These are phyloP conservation scores for Nothobranchius kuhntae DNA, from an alignment of 2,113 vertebrate genomes.

Conservation along the genomic window DNA sequence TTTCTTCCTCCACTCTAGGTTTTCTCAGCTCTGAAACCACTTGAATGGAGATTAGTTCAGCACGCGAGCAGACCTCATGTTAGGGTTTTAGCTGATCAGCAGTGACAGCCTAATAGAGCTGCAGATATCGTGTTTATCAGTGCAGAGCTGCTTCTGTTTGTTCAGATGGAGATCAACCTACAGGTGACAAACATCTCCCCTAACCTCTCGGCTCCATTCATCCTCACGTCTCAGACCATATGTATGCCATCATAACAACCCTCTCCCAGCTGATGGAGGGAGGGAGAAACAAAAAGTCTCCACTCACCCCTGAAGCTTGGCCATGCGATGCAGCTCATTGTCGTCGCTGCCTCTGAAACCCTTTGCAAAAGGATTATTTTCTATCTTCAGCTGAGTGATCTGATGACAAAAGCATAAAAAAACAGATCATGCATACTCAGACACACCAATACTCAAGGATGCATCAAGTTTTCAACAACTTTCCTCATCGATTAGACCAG, in stretches of 20 bases:
- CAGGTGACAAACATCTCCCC: conserved; percentile 55
- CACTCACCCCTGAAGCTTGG: conserved; percentile 90
- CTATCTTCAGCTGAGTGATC: conserved; percentile 95
- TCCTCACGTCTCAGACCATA: conserved; percentile 54
- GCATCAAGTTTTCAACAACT: neutral
- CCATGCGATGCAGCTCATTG: conserved; percentile 92
- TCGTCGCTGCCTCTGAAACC: conserved; percentile 94
- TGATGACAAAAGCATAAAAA: conserved; percentile 51
- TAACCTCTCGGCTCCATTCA: conserved; percentile 34
- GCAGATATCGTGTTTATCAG: conserved; percentile 41
- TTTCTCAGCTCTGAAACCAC: conserved; percentile 20
- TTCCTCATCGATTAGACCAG: conserved; percentile 31
- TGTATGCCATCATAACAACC: conserved; percentile 64
- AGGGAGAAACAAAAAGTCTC: conserved; percentile 15
- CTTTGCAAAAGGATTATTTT: conserved; percentile 97
- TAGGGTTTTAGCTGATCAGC: conserved; percentile 38
- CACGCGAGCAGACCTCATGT: conserved; percentile 30
- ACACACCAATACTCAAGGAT: conserved; percentile 3
- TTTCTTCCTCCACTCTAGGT: neutral
- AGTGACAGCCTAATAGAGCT: conserved; percentile 37
- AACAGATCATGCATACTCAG: neutral
- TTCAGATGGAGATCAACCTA: conserved; percentile 44
- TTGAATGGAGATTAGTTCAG: conserved; percentile 44
- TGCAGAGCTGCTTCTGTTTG: conserved; percentile 4
- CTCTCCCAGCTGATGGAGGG: neutral